phyloP scores from a whole-genome alignment of 2,888 invertebrate genomes.

The Aporophyla lueneburgensis region DNA sequence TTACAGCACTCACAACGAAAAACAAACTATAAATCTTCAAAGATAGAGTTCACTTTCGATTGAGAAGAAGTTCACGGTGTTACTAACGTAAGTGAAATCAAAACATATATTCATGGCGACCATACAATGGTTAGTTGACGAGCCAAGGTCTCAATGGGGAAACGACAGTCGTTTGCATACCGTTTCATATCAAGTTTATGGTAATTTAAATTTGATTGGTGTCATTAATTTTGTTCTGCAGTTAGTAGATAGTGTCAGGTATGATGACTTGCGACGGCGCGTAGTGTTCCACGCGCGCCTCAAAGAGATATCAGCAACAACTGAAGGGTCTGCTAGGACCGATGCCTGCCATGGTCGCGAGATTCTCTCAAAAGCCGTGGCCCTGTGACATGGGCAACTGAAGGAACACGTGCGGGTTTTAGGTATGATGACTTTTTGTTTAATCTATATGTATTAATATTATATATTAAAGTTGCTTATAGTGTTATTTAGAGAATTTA shows the following conservation, averaged over 20 bases:
- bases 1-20: background rate
- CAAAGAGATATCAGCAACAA: too few species aligned
- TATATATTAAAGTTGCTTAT: too few species aligned
- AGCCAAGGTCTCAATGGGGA: conserved; percentile 62
- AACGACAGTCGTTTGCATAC: conserved; percentile 59
- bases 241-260: conserved; percentile 24
- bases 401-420: too few species aligned
- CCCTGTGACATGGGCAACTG: too few species aligned
- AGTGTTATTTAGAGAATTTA: too few species aligned
- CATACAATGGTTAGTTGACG: conserved; percentile 67
- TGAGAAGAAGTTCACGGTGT: conserved; percentile 21
- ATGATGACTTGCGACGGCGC: too few species aligned
- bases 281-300: too few species aligned
- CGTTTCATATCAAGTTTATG: conserved; percentile 59
- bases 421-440: too few species aligned
- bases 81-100: conserved; percentile 67
- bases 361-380: too few species aligned
- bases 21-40: background rate
- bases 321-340: too few species aligned
- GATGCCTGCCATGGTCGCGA: too few species aligned
- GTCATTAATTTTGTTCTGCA: conserved; percentile 56
- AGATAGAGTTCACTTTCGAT: conserved; percentile 40
- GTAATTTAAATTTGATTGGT: conserved; percentile 56
- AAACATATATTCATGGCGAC: conserved; percentile 64
- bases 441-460: too few species aligned